Evolutionary conservation across 2,113 vertebrate genomes (phyloP), one percentile per base, ranked within the genome.

Genomic region (Illadopsis cleaveri): DNA sequence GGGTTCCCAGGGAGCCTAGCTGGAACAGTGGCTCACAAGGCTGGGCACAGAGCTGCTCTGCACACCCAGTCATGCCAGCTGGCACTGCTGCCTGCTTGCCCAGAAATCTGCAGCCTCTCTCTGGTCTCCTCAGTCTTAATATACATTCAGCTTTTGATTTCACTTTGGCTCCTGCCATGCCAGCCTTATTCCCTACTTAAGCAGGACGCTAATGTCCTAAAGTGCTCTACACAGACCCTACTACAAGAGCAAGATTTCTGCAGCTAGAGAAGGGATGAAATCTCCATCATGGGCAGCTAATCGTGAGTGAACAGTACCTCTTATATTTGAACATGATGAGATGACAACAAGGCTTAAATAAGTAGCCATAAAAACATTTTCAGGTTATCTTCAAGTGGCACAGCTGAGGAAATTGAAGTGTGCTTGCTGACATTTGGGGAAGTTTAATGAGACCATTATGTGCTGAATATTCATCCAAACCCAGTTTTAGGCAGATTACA

Each of bases 11-110:
- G 35, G 30, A 27, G 22, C 3, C 5, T 5, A 30, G 38, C 65
- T 60, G 42, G 10, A 38, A 11, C 0, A 0, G 40, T 11, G n/a
- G 58, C 5, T 87, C 44, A 23, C 24, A 11, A n/a, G 17, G 35
- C 25, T 1, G 3, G 75, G 38, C 47, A 44, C 0, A 0, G 42
- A 25, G 30, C 42, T 66, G 54, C 12, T 66, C 61, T n/a, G 28
- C 21, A 18, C 47, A 25, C 2, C 3, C 54, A 35, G 23, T 2
- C 19, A 9, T 5, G 21, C 54, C 81, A 68, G 3, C 56, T 22
- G 44, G 16, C 53, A 72, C 0, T 10, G 8, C 30, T 44, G 47
- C 61, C 65, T 48, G 33, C 56, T 71, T 44, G 45, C 66, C 47
- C 48, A n/a, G 27, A 9, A 18, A n/a, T 6, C 82, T 76, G 33